Evolutionary conservation across 2,888 invertebrate genomes (phyloP).

Genomic region (Mylabris sibirica): DNA sequence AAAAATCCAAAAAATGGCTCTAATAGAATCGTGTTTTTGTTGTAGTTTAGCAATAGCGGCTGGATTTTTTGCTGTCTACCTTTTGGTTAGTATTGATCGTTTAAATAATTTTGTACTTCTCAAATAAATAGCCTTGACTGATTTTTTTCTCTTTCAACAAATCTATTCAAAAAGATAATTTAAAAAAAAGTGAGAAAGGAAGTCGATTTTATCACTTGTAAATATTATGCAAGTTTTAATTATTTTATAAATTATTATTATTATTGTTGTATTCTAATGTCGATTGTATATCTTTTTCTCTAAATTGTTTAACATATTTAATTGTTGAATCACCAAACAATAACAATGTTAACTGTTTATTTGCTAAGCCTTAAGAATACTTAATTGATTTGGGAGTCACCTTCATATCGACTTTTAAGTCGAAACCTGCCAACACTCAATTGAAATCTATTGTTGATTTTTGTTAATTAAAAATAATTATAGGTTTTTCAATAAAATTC

Average conservation of each 20-base stretch:
- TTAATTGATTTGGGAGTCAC: background rate
- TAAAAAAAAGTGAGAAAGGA: background rate
- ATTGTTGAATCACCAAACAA: constrained; percentile 5
- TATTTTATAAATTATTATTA: background rate
- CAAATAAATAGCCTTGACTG: background rate
- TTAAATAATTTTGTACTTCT: background rate
- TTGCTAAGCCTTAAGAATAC: background rate
- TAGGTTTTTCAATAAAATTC: background rate
- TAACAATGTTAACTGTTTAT: background rate
- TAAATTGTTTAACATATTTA: background rate
- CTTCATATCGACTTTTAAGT: background rate
- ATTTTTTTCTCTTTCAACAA: background rate
- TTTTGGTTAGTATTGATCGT: constrained; percentile 56
- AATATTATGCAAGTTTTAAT: background rate
- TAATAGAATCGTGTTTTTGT: constrained; percentile 61
- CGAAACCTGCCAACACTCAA: background rate
- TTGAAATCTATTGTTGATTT: constrained; percentile 5
- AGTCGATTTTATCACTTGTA: background rate
- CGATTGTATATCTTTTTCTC: background rate
- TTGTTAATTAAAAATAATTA: background rate
- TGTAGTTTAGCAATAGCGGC: constrained; percentile 62
- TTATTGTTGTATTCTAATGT: background rate
- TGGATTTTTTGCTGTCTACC: constrained; percentile 62
- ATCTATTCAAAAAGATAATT: background rate
- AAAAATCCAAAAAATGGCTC: constrained; percentile 52